Evolutionary conservation across 2,797 vertebrate genomes (phyloP), one percentile per base, ranked within the genome.

Genomic region (Pangasius djambal): DNA sequence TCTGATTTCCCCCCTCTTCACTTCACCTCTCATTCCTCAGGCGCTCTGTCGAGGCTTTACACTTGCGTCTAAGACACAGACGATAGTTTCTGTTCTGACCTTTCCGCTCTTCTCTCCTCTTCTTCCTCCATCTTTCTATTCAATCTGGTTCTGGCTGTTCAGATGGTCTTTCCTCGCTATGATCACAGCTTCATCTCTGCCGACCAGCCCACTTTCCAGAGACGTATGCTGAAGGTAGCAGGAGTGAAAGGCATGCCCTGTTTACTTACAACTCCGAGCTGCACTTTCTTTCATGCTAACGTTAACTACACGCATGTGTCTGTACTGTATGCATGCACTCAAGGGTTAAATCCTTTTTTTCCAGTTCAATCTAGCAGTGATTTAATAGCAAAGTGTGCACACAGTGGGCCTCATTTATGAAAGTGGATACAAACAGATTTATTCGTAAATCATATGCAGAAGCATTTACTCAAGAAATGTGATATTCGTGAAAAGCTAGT

Each of bases 111-210:
- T 72, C 59, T 37, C 61, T 74, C 31, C 40, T 48, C 89, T 86
- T 85, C 63, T 37, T 67, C 75, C 50, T 63, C 59, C 77, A 74
- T 91, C 90, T 79, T 75, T 86, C 91, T 65, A 25, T 55, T 25
- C 22, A 40, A 44, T n/a, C 5, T 72, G 31, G 44, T 87, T 55
- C 81, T 84, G 78, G 87, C 61, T 83, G 50, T 82, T 70, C 84
- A 97, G 97, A 97, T 97, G 97, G 96, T 96, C 93, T 97, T 97
- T 87, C 96, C 96, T 74, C 93, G 91, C 87, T 95, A 96, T 91
- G 95, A 67, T 91, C 94, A 96, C 0, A 94, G 96, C 95, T 96
- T 96, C 94, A 93, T 97, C 91, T 95, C 95, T 92, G 95, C 94
- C 6, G 96, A 97, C 88, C 96, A 94, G 79, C 95, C 92, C 12